Evolutionary conservation across 2,888 invertebrate genomes (phyloP), one percentile per base, ranked within the genome.

Genomic region (Cephus sareptanus): DNA sequence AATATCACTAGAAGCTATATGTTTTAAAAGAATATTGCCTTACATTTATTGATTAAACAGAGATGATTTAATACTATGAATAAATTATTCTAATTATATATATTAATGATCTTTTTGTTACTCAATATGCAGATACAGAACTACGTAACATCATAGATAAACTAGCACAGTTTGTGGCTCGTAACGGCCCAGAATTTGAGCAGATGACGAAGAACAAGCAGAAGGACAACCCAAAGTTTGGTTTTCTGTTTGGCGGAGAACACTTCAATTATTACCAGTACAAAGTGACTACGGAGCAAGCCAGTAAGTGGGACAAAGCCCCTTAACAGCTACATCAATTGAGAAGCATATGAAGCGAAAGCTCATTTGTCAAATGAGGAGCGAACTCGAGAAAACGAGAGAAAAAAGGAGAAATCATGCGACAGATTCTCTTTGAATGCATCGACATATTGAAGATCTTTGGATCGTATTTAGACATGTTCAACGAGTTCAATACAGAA

Each of bases 131-230:
- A 96, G 99, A 99, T 94, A 96, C 96, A 89, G 98, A 99, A 91
- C 94, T 98, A 89, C 95, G 97, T 90, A 98, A 98, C 93, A 98
- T 99, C 90, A 99, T 99, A 89, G 99, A 99, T 93, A 99, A 99
- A 93, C 94, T 99, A 87, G 99, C 99, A 23, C 98, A 98, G 92
- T 99, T 99, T 94, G 99, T 99, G 84, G 99, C 99, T 80, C 93
- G 98, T 92, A 99, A 99, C 96, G 99, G 99, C 77, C 98, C 98
- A n/a, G 99, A 99, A 92, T 99, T 99, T 93, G 99, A 99, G 93
- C 96, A 97, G 93, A 99, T 99, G 96, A 99, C 99, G 81, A 99
- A 99, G 94, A 97, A 97, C 90, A 99, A 99, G 93, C 99, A 99
- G 92, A 97, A 98, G 92, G 98, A 97, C 91, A 99, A 99, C 92